phyloP scores from a whole-genome alignment of 2,113 vertebrate species.

The Myiopsitta monachus region DNA sequence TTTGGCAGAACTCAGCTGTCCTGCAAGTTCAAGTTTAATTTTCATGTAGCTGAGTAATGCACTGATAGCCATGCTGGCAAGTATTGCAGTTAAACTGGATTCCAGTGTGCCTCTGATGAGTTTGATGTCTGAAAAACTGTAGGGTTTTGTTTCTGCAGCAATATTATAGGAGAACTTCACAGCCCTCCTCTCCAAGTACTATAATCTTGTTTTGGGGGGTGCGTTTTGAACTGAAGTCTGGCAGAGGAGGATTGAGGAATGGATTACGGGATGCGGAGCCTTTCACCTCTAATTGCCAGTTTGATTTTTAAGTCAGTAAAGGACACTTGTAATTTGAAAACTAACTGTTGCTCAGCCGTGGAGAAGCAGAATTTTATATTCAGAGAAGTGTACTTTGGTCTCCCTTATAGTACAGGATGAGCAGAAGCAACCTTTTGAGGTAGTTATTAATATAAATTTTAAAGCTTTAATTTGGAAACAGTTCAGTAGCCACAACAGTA shows the following conservation, averaged over 20 bases:
- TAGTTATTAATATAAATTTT: background rate
- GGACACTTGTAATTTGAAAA: background rate
- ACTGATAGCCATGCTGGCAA: background rate
- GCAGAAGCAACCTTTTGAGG: background rate
- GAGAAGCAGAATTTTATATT: background rate
- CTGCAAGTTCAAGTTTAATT: background rate
- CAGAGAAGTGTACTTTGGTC: background rate
- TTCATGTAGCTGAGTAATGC: conserved; percentile 16
- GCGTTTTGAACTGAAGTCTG: background rate
- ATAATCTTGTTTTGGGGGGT: background rate
- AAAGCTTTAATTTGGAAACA: background rate
- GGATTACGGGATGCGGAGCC: background rate
- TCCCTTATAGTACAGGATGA: background rate
- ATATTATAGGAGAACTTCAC: background rate
- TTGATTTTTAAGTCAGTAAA: background rate
- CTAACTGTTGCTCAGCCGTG: background rate
- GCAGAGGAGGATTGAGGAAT: background rate
- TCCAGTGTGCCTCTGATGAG: background rate
- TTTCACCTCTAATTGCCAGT: background rate
- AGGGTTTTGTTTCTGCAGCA: background rate
- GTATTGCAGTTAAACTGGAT: background rate
- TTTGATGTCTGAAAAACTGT: background rate
- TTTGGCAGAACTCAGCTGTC: background rate
- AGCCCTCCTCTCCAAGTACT: background rate
- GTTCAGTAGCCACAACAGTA: background rate